phyloP scores from a whole-genome alignment of 2,113 vertebrate species.

The Scomber japonicus region DNA sequence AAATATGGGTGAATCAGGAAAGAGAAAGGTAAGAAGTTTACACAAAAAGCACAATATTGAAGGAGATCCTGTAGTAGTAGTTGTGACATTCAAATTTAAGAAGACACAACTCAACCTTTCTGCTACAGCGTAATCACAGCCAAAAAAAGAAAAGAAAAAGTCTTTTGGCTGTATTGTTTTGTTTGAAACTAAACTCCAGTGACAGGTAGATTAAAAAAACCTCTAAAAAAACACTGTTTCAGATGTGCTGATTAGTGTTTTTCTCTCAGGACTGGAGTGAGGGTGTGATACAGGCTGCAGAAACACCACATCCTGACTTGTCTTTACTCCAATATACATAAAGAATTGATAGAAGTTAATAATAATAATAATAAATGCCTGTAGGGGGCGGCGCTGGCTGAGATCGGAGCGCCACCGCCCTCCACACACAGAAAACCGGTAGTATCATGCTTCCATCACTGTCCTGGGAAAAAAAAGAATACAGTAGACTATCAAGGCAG shows the following conservation, averaged over 20 bases:
- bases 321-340: conserved; percentile 10
- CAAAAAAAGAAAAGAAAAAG: too few species aligned
- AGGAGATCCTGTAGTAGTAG: neutral
- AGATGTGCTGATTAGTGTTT: neutral
- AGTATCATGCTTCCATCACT: neutral
- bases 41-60: neutral
- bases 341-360: neutral
- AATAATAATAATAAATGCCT: neutral
- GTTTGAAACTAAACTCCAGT: too few species aligned
- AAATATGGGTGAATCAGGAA: neutral
- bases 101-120: neutral
- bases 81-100: neutral
- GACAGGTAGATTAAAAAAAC: neutral
- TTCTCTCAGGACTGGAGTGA: neutral
- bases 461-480: neutral
- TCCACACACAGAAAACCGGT: neutral
- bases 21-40: neutral
- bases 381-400: neutral
- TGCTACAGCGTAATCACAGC: too few species aligned
- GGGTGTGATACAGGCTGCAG: neutral
- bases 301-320: neutral
- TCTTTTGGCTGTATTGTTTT: neutral
- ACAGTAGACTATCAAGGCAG: neutral
- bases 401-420: neutral
- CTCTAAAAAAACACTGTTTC: neutral